Percentiles rank a stretch among this genome's conserved stretches.
Evolutionary conservation across 37 sponge, comb jelly and placozoan genomes (phyloP).

Genomic region (Aphrocallistes beatrix): DNA sequence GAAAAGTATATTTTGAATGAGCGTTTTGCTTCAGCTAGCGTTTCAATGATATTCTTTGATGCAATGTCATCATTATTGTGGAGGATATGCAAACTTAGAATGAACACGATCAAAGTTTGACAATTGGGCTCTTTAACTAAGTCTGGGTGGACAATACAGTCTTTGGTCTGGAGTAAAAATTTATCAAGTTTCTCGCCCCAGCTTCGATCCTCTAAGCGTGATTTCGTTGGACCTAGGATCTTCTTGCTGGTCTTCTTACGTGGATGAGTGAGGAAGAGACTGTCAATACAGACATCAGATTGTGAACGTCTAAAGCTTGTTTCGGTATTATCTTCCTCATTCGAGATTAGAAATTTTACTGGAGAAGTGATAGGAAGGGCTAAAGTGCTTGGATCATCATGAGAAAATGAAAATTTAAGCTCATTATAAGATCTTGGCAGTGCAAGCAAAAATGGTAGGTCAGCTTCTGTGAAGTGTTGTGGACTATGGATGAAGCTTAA

Average conservation of each 20-base stretch:
- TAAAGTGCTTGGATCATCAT: not conserved
- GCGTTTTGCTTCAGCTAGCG: not conserved
- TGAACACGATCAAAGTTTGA: not conserved
- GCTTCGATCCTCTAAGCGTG: not conserved
- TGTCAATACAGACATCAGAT: not conserved
- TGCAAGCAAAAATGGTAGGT: not conserved
- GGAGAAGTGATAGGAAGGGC: not conserved
- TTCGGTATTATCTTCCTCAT: not conserved
- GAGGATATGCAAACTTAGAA: not conserved
- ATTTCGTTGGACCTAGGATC: not conserved
- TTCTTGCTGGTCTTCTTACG: not conserved
- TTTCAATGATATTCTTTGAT: not conserved
- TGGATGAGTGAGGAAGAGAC: not conserved
- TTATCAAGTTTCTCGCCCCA: not conserved
- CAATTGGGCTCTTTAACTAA: not conserved
- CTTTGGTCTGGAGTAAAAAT: not conserved
- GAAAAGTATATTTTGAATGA: not conserved
- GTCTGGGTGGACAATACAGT: conserved; percentile 11
- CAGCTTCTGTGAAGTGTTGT: conserved; percentile 12
- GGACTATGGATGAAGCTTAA: not conserved
- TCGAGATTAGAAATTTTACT: not conserved
- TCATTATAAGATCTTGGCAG: not conserved
- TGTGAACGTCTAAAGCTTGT: not conserved
- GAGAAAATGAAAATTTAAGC: conserved; percentile 4
- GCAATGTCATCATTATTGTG: not conserved